Conservation (phyloP, 2,113 vertebrate genomes). For the Scortum barcoo region DNA sequence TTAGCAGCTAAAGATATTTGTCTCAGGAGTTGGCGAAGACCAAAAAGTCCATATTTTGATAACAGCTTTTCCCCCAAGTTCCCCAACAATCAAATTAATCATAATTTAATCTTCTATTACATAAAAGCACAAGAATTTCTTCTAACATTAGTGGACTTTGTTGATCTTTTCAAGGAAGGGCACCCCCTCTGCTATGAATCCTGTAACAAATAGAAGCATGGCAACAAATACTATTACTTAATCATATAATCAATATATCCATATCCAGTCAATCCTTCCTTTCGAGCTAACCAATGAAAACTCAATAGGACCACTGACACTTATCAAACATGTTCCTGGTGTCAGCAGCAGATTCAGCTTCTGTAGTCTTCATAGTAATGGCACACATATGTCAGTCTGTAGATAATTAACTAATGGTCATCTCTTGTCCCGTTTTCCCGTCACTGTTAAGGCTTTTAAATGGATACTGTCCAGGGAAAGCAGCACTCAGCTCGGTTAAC, state of each 20-base stretch:
- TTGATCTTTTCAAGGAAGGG: background rate
- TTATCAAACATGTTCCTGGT: conserved; percentile 22
- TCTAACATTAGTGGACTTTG: background rate
- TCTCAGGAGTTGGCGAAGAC: background rate
- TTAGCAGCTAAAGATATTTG: too few species aligned
- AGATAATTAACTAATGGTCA: conserved; percentile 71
- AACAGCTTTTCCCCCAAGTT: too few species aligned
- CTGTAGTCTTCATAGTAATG: background rate
- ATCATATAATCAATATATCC: background rate
- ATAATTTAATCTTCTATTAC: background rate
- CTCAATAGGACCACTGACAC: background rate
- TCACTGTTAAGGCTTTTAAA: conserved; percentile 25
- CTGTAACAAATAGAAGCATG: background rate
- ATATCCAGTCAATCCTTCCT: conserved; percentile 1
- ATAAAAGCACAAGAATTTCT: background rate
- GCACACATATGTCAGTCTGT: conserved; percentile 41
- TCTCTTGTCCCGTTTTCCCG: conserved; percentile 12
- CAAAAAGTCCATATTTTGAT: too few species aligned
- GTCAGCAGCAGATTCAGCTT: conserved; percentile 35
- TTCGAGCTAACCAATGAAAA: conserved; percentile 5
- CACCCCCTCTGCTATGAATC: background rate
- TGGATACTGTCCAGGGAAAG: conserved; percentile 20
- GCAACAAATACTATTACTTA: background rate
- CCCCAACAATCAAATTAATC: too few species aligned
- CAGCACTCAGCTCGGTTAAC: conserved; percentile 47